Base-by-base conservation (phyloP, 2,113 vertebrate species). In the Dicrurus megarhynchus region DNA sequence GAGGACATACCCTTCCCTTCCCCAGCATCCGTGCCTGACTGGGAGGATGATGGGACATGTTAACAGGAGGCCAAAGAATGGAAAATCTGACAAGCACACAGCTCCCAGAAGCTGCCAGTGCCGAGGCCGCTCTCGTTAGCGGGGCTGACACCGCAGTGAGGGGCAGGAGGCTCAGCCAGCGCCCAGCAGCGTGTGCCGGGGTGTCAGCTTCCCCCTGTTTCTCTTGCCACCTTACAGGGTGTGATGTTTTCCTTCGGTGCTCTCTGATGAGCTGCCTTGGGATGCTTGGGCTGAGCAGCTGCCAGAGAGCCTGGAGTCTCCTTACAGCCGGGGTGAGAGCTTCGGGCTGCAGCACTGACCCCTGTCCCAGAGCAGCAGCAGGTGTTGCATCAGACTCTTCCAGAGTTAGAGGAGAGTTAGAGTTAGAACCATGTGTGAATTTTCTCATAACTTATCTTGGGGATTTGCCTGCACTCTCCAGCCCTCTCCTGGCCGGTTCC, bases 161-260 rank as follows among this genome's bases (percentile, higher is more conserved):
- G 59, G 8, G 1, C 56, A 4, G 33, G 41, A 83, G 87, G 85
- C 56, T 47, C 10, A 0, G 50, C 46, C 60, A 19, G 37, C 11
- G 4, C 10, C 74, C 52, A 10, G 61, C 85, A 93, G 85, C 28
- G 6, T 59, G 82, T 90, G 92, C 79, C 11, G 1, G 39, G 44
- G 33, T 93, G 92, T 90, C 18, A 79, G 17, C 44, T 60, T 63
- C 80, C 86, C 47, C 21, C 47, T 84, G 73, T 49, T 76, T 73
- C 56, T 90, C 83, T 90, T 90, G 88, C 32, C 96, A 89, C 90
- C 59, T 95, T 30, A 4, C 79, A 28, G 57, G 56, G 88, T 76
- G 95, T 89, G 76, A 92, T 60, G 88, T 96, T 96, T 77, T 22
- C 83, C 79, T 84, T 80, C 30, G 32, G 44, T 27, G 89, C 69